Evolutionary conservation across 1,140 invertebrate species (phyloP).

Genomic region (Drosophila willistoni): DNA sequence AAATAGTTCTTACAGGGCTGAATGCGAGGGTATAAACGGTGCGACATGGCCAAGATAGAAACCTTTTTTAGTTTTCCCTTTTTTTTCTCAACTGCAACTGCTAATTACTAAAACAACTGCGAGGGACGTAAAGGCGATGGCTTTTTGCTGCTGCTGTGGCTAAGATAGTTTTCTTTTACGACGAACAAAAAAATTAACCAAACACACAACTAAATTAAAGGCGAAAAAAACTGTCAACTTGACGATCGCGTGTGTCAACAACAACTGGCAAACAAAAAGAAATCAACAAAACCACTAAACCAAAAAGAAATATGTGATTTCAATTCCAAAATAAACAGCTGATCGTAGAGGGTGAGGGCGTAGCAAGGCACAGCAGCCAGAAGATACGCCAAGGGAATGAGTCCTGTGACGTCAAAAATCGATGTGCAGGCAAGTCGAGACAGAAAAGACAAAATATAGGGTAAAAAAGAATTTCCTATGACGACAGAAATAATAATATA

Average conservation of each 20-base stretch:
- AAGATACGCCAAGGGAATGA: not conserved
- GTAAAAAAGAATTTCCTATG: too few species aligned
- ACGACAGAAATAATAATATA: not conserved
- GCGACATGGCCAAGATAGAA: not conserved
- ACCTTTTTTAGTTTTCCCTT: not conserved
- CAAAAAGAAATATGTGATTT: conserved; percentile 3
- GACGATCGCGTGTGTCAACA: conserved; percentile 48
- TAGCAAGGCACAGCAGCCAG: not conserved
- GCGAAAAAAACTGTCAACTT: conserved; percentile 46
- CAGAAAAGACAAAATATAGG: too few species aligned
- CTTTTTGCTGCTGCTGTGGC: not conserved
- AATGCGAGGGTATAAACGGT: not conserved
- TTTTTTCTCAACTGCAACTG: not conserved
- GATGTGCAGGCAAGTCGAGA: too few species aligned
- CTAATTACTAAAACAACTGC: not conserved
- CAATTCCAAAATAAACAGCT: conserved; percentile 15
- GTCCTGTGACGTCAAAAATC: not conserved
- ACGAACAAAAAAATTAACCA: not conserved
- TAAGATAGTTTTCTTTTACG: conserved; percentile 1
- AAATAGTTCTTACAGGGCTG: too few species aligned
- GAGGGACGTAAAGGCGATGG: not conserved
- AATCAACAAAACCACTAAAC: not conserved
- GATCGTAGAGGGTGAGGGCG: not conserved
- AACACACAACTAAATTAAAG: conserved; percentile 14
- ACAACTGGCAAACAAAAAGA: conserved; percentile 42